phyloP scores from a whole-genome alignment of 2,888 invertebrate species.

The Diplazon laetatorius region DNA sequence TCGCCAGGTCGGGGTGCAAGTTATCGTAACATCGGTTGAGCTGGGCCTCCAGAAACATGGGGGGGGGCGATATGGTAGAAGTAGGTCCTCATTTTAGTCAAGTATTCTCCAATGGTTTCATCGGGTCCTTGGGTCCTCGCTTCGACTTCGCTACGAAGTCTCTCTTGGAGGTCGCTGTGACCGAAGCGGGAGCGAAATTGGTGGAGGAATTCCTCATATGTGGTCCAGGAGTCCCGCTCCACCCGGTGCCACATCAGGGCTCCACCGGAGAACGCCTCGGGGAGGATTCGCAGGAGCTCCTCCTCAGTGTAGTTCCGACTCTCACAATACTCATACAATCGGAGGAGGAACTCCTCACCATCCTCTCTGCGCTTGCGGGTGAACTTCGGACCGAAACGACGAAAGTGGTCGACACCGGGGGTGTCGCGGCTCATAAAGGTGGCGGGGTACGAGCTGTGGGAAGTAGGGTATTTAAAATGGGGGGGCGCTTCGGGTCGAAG shows the following conservation, averaged over 20 bases:
- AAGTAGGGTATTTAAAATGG: too few species aligned
- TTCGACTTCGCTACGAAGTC: background rate
- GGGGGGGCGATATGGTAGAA: background rate
- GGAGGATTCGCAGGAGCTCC: background rate
- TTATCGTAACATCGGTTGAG: constrained; percentile 1
- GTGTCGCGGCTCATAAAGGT: background rate
- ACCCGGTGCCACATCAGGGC: constrained; percentile 22
- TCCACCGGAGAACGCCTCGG: constrained; percentile 9
- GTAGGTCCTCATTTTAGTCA: background rate
- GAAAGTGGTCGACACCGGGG: background rate
- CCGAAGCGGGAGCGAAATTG: constrained; percentile 6
- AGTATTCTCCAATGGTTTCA: background rate
- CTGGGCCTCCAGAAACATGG: background rate
- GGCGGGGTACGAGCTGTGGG: too few species aligned
- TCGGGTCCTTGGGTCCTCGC: background rate
- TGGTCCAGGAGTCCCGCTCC: background rate
- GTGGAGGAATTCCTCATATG: constrained; percentile 13
- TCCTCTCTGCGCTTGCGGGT: constrained; percentile 6
- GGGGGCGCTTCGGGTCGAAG: too few species aligned
- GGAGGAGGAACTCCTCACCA: constrained; percentile 24
- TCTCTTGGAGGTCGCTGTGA: background rate
- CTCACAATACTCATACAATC: constrained; percentile 19
- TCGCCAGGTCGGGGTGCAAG: background rate
- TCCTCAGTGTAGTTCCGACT: background rate
- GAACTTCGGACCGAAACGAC: constrained; percentile 14